These are phyloP conservation scores for Malacosoma neustria DNA, from an alignment of 2,888 invertebrate genomes.

Conservation along the genomic window DNA sequence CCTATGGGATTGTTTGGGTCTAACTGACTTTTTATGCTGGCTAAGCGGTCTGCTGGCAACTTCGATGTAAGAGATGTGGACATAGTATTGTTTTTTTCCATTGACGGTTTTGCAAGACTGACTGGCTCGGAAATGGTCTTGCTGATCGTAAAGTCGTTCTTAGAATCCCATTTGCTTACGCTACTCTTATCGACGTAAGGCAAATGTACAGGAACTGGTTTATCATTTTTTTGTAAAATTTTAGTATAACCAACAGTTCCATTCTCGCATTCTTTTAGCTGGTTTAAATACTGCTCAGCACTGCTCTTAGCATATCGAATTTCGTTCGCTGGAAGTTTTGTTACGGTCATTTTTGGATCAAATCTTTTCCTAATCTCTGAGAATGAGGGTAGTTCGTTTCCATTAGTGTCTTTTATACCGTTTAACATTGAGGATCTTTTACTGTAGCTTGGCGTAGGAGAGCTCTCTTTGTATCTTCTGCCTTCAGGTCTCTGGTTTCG, in stretches of 20 bases:
- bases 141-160: conserved; percentile 57
- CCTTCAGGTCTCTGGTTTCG: conserved; percentile 60
- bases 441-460: conserved; percentile 48
- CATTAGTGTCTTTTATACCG: conserved; percentile 73
- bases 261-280: conserved; percentile 58
- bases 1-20: conserved; percentile 70
- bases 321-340: conserved; percentile 60
- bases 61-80: conserved; percentile 49
- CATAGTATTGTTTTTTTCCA: conserved; percentile 45
- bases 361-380: conserved; percentile 75
- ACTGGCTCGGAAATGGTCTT: conserved; percentile 63
- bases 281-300: conserved; percentile 54
- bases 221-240: conserved; percentile 49
- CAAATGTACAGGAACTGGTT: conserved; percentile 61
- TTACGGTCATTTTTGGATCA: conserved; percentile 68
- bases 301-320: conserved; percentile 40
- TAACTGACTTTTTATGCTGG: conserved; percentile 64
- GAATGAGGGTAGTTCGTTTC: conserved; percentile 73
- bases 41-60: conserved; percentile 52
- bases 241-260: conserved; percentile 52
- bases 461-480: conserved; percentile 57
- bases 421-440: conserved; percentile 53
- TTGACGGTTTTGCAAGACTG: conserved; percentile 42
- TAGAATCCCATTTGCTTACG: conserved; percentile 50
- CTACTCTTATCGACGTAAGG: conserved; percentile 59